phyloP scores from a whole-genome alignment of 2,888 invertebrate species.

The Hyalella azteca region DNA sequence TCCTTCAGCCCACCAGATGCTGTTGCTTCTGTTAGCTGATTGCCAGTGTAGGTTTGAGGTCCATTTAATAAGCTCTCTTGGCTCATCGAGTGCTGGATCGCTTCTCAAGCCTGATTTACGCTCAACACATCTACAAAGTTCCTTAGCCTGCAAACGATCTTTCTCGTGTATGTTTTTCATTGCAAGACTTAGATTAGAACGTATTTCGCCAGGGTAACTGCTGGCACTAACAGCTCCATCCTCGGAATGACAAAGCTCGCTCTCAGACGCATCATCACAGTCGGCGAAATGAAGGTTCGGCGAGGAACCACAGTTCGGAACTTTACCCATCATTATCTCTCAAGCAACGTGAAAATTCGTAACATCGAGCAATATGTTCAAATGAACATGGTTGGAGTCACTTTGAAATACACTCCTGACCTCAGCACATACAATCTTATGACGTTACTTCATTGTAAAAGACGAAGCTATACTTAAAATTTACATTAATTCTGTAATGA shows the following conservation, averaged over 20 bases:
- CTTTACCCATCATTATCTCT: constrained; percentile 17
- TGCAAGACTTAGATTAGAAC: background rate
- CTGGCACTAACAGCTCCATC: background rate
- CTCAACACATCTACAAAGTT: background rate
- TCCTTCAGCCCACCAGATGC: constrained; percentile 30
- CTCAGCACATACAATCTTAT: too few relatives aligned
- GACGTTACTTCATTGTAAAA: too few relatives aligned
- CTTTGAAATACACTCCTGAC: too few relatives aligned
- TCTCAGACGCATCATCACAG: background rate
- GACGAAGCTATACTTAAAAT: too few relatives aligned
- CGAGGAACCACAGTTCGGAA: constrained; percentile 10
- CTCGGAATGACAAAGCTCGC: background rate
- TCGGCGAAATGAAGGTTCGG: constrained; percentile 23
- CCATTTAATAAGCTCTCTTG: background rate
- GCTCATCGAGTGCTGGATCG: background rate
- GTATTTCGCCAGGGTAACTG: background rate
- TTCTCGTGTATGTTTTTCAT: background rate
- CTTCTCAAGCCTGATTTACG: background rate
- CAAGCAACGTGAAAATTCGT: background rate
- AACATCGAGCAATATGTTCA: too few relatives aligned
- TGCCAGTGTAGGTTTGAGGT: background rate
- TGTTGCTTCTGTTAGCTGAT: background rate
- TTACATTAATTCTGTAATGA: too few relatives aligned
- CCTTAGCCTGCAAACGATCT: background rate
- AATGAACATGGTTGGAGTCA: too few relatives aligned